Percentiles rank a stretch among this genome's conserved stretches.
Conservation (phyloP, 2,888 invertebrate genomes). For the Nipponacmea schrenckii region DNA sequence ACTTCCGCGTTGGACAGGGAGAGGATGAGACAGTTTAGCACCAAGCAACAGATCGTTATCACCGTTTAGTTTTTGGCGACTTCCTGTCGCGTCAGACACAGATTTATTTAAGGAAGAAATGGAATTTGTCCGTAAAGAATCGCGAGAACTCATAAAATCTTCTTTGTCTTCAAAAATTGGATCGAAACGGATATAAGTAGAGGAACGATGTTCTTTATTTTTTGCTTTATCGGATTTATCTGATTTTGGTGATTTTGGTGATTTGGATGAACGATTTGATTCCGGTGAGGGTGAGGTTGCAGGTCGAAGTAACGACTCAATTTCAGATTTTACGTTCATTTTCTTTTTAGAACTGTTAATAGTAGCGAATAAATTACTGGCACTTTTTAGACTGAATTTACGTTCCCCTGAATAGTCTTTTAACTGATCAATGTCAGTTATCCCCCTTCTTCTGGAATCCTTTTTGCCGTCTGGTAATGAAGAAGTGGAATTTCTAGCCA, state of each 20-base stretch:
- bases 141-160: slow-evolving; percentile 45
- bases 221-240: slow-evolving; percentile 36
- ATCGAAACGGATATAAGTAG: slow-evolving; percentile 60
- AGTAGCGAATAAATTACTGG: slow-evolving; percentile 18
- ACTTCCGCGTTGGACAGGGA: slow-evolving; percentile 23
- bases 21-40: slow-evolving; percentile 18
- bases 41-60: slow-evolving; percentile 31
- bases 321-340: slow-evolving; percentile 19
- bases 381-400: slow-evolving; percentile 8
- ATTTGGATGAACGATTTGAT: slow-evolving; percentile 16
- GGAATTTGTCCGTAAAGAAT: slow-evolving; percentile 41
- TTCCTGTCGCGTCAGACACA: slow-evolving; percentile 23
- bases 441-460: slow-evolving; percentile 53
- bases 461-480: slow-evolving; percentile 28
- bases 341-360: slow-evolving; percentile 29
- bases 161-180: slow-evolving; percentile 58
- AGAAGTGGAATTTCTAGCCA: background rate
- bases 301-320: slow-evolving; percentile 17
- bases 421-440: slow-evolving; percentile 55
- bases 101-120: slow-evolving; percentile 33
- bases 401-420: slow-evolving; percentile 35
- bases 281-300: background rate
- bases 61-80: slow-evolving; percentile 21
- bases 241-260: slow-evolving; percentile 14
- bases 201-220: slow-evolving; percentile 46